phyloP scores from a whole-genome alignment of 2,797 vertebrate species.

The Cercopithecus mitis region DNA sequence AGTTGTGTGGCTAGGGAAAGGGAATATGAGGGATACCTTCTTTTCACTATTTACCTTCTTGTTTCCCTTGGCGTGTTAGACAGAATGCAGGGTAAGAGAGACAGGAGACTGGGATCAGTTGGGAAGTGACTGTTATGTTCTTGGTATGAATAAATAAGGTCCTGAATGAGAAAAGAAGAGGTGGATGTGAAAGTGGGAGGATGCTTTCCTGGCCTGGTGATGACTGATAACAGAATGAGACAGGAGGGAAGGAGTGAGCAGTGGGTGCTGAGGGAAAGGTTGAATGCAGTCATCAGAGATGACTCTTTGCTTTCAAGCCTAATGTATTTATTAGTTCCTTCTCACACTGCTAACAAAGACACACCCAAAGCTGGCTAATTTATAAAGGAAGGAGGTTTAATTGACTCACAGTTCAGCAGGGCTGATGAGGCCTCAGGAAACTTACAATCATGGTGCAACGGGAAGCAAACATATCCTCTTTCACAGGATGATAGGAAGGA shows the following conservation, averaged over 20 bases:
- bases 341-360: neutral
- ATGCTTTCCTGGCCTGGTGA: neutral
- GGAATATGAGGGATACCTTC: neutral
- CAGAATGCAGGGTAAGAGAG: neutral
- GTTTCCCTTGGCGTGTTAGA: neutral
- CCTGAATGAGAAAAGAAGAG: neutral
- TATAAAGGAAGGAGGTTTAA: neutral
- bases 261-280: neutral
- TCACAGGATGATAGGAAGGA: neutral
- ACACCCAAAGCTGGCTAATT: neutral
- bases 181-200: neutral
- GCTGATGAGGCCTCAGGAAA: neutral
- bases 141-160: neutral
- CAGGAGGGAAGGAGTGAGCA: neutral
- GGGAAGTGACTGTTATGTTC: neutral
- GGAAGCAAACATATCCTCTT: neutral
- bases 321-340: neutral
- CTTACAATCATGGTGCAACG: neutral
- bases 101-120: neutral
- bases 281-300: slow-evolving; percentile 1
- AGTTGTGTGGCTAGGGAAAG: neutral
- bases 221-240: neutral
- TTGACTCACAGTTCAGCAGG: neutral
- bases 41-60: neutral
- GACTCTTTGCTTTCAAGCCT: neutral